Conservation (phyloP, 2,888 invertebrate genomes). For the Apamea crenata region DNA sequence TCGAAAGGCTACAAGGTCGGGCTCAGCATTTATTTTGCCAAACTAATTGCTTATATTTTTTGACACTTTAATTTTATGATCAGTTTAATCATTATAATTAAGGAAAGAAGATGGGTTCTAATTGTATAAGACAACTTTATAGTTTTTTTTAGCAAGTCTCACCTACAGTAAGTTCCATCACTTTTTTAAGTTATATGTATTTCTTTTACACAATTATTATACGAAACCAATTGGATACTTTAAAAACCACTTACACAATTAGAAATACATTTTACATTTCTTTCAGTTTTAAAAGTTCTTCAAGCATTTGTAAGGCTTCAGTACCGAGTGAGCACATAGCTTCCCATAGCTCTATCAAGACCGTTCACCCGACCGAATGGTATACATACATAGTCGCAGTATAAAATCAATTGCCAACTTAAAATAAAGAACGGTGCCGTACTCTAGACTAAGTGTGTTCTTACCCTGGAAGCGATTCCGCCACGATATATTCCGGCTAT, state of each 20-base stretch:
- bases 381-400: constrained; percentile 21
- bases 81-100: constrained; percentile 30
- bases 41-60: constrained; percentile 64
- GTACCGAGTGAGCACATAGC: constrained; percentile 2
- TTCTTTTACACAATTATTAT: not conserved
- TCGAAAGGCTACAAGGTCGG: constrained; percentile 52
- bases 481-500: constrained; percentile 74
- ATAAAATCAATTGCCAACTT: constrained; percentile 71
- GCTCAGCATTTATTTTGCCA: constrained; percentile 55
- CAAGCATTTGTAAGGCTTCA: constrained; percentile 6
- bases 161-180: too few relatives aligned
- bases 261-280: not conserved
- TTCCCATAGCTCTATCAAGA: constrained; percentile 5
- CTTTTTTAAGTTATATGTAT: not conserved
- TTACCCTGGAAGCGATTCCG: constrained; percentile 65
- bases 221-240: not conserved
- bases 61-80: constrained; percentile 55
- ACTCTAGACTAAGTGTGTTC: constrained; percentile 66
- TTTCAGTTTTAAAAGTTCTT: constrained; percentile 4
- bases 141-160: not conserved
- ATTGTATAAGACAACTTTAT: constrained; percentile 23
- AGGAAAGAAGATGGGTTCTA: not conserved
- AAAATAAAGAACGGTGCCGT: constrained; percentile 68
- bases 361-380: constrained; percentile 15
- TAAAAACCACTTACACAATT: not conserved